Evolutionary conservation across 2,888 invertebrate genomes (phyloP).

Genomic region (Conchocele bisecta): DNA sequence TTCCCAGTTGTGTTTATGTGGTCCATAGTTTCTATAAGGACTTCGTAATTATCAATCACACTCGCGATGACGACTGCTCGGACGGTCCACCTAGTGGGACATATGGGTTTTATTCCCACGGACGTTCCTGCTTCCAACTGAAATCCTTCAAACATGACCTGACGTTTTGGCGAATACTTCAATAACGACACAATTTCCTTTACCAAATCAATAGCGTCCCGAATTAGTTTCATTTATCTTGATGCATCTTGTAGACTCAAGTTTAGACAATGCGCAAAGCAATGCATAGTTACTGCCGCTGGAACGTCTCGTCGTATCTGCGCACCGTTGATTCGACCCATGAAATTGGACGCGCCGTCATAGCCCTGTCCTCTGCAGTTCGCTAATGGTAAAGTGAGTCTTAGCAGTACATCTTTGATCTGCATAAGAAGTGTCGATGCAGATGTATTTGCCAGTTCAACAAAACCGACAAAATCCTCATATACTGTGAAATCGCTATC

Average conservation of each 20-base stretch:
- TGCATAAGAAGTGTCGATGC: too few species aligned
- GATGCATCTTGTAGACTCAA: constrained; percentile 29
- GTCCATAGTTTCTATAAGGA: constrained; percentile 29
- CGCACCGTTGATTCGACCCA: constrained; percentile 27
- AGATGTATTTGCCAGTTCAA: too few species aligned
- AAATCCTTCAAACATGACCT: constrained; percentile 26
- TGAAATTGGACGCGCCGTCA: constrained; percentile 30
- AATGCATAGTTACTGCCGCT: constrained; percentile 34
- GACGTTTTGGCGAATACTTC: constrained; percentile 39
- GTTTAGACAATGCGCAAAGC: constrained; percentile 43
- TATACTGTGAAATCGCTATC: too few species aligned
- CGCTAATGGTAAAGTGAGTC: constrained; percentile 11
- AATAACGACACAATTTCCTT: constrained; percentile 42
- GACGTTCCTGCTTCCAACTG: constrained; percentile 6
- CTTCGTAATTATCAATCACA: constrained; percentile 40
- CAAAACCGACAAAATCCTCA: too few species aligned
- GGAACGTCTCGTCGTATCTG: constrained; percentile 18
- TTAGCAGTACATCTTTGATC: constrained; percentile 8
- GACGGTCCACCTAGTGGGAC: constrained; percentile 49
- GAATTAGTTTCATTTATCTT: constrained; percentile 24
- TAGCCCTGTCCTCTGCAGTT: constrained; percentile 48
- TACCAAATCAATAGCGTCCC: constrained; percentile 40
- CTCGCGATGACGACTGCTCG: constrained; percentile 20
- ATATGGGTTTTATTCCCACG: constrained; percentile 19
- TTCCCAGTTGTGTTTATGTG: constrained; percentile 20